Percentiles rank a stretch among this genome's conserved stretches.
Evolutionary conservation across 2,888 invertebrate species (phyloP).

Genomic region (Argyra leucocephala): DNA sequence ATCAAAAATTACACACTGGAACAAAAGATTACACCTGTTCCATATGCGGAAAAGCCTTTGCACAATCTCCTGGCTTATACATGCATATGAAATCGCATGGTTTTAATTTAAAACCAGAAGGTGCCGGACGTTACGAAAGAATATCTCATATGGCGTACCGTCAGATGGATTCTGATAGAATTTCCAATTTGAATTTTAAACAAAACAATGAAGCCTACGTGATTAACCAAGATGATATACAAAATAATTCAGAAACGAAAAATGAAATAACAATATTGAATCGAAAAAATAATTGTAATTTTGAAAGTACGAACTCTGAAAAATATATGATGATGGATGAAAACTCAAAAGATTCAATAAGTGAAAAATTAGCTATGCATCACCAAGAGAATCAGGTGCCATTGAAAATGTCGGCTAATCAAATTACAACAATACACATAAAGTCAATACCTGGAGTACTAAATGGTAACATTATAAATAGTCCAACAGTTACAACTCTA

Average conservation of each 20-base stretch:
- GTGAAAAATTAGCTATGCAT: not conserved
- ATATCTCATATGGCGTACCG: slow-evolving; percentile 2
- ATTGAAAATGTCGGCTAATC: not conserved
- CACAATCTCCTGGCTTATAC: slow-evolving; percentile 7
- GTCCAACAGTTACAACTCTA: not conserved
- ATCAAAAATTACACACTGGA: slow-evolving; percentile 18
- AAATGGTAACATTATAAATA: not conserved
- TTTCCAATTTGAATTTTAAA: not conserved
- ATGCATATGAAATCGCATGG: slow-evolving; percentile 12
- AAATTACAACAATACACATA: not conserved
- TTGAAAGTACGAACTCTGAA: not conserved
- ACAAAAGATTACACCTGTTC: slow-evolving; percentile 26
- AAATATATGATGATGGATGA: not conserved
- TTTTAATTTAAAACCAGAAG: slow-evolving; percentile 10
- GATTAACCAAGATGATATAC: not conserved
- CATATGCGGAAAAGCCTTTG: slow-evolving; percentile 14
- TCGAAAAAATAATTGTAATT: not conserved
- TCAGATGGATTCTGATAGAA: not conserved
- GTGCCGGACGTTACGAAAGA: slow-evolving; percentile 8
- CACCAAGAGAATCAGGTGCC: not conserved
- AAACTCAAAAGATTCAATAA: not conserved
- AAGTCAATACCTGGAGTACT: not conserved
- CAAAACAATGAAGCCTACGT: not conserved
- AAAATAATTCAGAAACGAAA: not conserved
- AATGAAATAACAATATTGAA: not conserved